Base-by-base conservation (phyloP, 2,797 vertebrate species). In the Acropternis orthonyx region DNA sequence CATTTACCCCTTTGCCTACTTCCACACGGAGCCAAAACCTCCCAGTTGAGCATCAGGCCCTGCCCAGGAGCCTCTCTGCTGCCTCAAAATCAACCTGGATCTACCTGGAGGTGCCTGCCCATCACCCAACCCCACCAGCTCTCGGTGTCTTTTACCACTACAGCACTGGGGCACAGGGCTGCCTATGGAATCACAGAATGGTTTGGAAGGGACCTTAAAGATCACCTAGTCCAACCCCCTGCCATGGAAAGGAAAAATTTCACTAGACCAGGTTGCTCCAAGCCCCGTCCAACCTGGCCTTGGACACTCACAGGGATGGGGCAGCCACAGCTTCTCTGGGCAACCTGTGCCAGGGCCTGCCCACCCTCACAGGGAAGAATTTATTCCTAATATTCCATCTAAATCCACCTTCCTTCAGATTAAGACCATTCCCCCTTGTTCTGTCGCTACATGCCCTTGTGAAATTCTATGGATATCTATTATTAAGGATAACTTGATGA, bases 281-380 rank as follows among this genome's bases (percentile, higher is more conserved):
- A 56, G 17, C 20, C 20, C 28, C 0, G 0, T 37, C 49, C 56
- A 89, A 0, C 28, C 14, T 23, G n/a, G 8, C 44, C 37, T 30
- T 51, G 37, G 28, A 7, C 24, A 30, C 2, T 77, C 1, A 20
- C 36, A 65, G 54, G 30, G n/a, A 59, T 17, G 49, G 16, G 2
- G 37, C 43, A 69, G 27, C 8, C 67, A n/a, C 36, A 72, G 37
- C 7, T 72, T 1, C 23, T 43, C 36, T 75, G 62, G 6, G 15
- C 7, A 68, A 0, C 27, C 51, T 39, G 26, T 41, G 39, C 37
- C 24, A 71, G n/a, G 12, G 17, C 18, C 30, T 72, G 3, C 0
- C 2, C n/a, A 41, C 21, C 12, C 9, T 41, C 52, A 3, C 2
- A 46, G 26, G 4, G 34, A 72, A 23, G 18, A 6, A 20, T 66